Evolutionary conservation across 1,140 invertebrate genomes (phyloP), one percentile per base, ranked within the genome.

Genomic region (Stegodyphus dumicola): DNA sequence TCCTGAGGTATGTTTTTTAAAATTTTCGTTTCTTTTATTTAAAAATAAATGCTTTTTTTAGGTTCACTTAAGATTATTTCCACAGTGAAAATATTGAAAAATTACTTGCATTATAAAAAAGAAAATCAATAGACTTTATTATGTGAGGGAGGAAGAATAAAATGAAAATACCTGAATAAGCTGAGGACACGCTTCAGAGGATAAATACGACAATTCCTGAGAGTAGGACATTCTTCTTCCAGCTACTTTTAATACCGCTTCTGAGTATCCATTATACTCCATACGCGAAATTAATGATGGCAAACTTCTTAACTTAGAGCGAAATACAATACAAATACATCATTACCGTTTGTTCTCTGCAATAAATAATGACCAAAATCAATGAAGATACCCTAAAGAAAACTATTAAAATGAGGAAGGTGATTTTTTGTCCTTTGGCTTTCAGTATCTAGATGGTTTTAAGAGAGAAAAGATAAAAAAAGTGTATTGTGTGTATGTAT

Each of bases 281-380:
- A 64, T 64, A 64, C 60, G n/a, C n/a, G 60, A n/a, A 64, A 64
- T 64, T 64, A 64, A 64, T 64, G 60, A 64, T 64, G 60, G n/a
- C 60, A 64, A 64, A 64, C 60, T 64, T n/a, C 60, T 64, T 64
- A 64, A 64, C 60, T 64, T 64, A n/a, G n/a, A 64, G 60, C 60
- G 60, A 64, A 64, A 64, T 64, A 64, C 60, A 64, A 64, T 64
- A 64, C 60, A 64, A 64, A 64, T 64, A 64, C 60, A 64, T 64
- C 60, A 64, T 64, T 64, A 64, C 60, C 60, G 60, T 7, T 64
- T 64, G 11, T 64, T 64, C 60, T n/a, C n/a, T 64, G 60, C n/a
- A 7, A n/a, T 64, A 64, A 64, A 64, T 64, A 64, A 64, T 64
- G 60, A 64, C 60, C 60, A 9, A 64, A 64, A 64, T 64, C 60